phyloP scores from a whole-genome alignment of 1,140 invertebrate species.

The Druon quercuslanigerum region DNA sequence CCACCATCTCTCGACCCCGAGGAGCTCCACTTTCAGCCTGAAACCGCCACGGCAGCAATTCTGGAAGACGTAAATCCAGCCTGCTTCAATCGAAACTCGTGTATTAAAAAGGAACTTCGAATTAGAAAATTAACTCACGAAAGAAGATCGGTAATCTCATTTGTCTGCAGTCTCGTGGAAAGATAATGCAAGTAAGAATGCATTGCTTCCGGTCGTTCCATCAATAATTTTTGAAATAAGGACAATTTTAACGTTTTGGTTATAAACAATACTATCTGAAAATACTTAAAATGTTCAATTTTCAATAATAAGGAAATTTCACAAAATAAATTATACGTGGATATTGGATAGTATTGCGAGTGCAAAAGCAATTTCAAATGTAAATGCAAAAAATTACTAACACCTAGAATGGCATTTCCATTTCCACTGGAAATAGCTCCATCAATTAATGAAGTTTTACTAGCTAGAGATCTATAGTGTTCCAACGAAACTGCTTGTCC shows the following conservation, averaged over 20 bases:
- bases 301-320: no score
- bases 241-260: slow-evolving; percentile 74
- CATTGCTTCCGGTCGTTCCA: slow-evolving; percentile 72
- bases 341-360: slow-evolving; percentile 5
- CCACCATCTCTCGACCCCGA: no score
- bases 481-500: slow-evolving; percentile 74
- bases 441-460: slow-evolving; percentile 75
- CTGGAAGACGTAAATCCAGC: no score
- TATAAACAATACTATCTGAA: slow-evolving; percentile 76
- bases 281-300: slow-evolving; percentile 42
- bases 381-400: slow-evolving; percentile 50
- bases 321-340: slow-evolving; percentile 20
- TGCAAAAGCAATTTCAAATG: background rate
- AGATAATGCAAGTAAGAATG: slow-evolving; percentile 76
- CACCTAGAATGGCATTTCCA: slow-evolving; percentile 77
- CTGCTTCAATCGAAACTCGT: no score
- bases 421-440: slow-evolving; percentile 74
- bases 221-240: slow-evolving; percentile 72
- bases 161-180: slow-evolving; percentile 71
- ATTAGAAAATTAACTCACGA: slow-evolving; percentile 67
- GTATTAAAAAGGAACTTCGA: slow-evolving; percentile 31
- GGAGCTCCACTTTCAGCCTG: no score
- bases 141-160: slow-evolving; percentile 75
- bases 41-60: no score
- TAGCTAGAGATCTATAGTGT: slow-evolving; percentile 74